Evolutionary conservation across 2,113 vertebrate genomes (phyloP), one percentile per base, ranked within the genome.

Genomic region (Trogon surrucura): DNA sequence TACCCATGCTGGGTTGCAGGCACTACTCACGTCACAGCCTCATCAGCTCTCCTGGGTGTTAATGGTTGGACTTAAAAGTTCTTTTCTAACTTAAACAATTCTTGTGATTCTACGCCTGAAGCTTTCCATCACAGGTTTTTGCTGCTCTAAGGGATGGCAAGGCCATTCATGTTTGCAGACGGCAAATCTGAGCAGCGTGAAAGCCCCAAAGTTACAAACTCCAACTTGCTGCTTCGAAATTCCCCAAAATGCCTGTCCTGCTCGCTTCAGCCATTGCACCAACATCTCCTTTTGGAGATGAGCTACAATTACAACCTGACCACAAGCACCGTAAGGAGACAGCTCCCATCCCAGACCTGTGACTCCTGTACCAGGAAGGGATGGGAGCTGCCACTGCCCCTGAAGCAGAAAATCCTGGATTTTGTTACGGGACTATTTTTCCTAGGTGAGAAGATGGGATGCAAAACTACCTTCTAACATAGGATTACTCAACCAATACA

Each of bases 1-100:
- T 5, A 15, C 50, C 38, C 44, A 72, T 1, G 0, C 16, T 25
- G 56, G 88, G 48, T 26, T 0, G 0, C 27, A n/a, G 91, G 51
- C 86, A 44, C n/a, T 38, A 13, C 85, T 26, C 13, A 13, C 51
- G 6, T 4, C 4, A 16, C 8, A 23, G 51, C 51, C 32, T 91
- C 56, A 16, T 61, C 13, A 58, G 10, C 0, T 41, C 13, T 48
- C 47, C 71, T 0, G 16, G 29, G 11, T 53, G 48, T 65, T 45
- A 66, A 30, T 10, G 11, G 41, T 20, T 32, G 64, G 64, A 32
- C 41, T 27, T 38, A 41, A 62, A 27, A 38, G 25, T 16, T 41
- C 41, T 41, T 41, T 41, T 41, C 41, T 41, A 41, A 41, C 41
- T 41, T 41, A 41, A 41, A 41, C 41, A 25, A 44, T 58, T 12